Base-by-base conservation (phyloP, 1,140 invertebrate genomes). In the Panagrolaimus sp. region DNA sequence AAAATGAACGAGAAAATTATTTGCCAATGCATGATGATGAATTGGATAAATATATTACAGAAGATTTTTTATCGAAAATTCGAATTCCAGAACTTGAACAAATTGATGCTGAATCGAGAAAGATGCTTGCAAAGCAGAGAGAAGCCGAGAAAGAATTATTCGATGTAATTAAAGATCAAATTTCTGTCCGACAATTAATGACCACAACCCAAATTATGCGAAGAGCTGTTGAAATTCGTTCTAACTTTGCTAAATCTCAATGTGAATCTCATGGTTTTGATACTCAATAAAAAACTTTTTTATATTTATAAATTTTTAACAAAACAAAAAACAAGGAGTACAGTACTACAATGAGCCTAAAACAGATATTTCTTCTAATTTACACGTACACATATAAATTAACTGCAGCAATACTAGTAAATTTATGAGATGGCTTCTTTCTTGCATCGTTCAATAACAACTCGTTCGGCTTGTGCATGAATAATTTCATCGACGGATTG, bases 401-500 rank as follows among this genome's bases (percentile, higher is more conserved):
- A 21, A 58, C 17, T 12, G 17, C 17, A 21, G 28, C 52, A 28
- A 21, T 12, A 52, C 26, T 52, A 21, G 52, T 26, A 58, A 58
- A 58, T 21, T 10, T 28, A 21, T 58, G 28, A 58, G 14, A 70
- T 17, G 6, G 68, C 69, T 28, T 71, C 74, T 47, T 78, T 78
- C 44, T 71, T 32, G 71, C 74, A 76, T 17, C 74, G 47, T 26
- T 78, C 74, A 15, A 46, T 46, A 1, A 77, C 48, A 2, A 62
- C 71, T 58, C 72, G 74, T 24, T 76, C 74, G 6, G 74, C 64
- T 43, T 76, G 75, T 26, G 21, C 17, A 8, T 38, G 32, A 10
- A 76, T 65, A 44, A 76, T 77, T 47, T 69, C 67, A 26, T 76
- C 74, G 1, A 76, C 74, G 4, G 76, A n/a, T 26, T 55, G 44